Evolutionary conservation across 2,113 vertebrate species (phyloP), one percentile per base, ranked within the genome.

Genomic region (Phalacrocorax brasilianus): DNA sequence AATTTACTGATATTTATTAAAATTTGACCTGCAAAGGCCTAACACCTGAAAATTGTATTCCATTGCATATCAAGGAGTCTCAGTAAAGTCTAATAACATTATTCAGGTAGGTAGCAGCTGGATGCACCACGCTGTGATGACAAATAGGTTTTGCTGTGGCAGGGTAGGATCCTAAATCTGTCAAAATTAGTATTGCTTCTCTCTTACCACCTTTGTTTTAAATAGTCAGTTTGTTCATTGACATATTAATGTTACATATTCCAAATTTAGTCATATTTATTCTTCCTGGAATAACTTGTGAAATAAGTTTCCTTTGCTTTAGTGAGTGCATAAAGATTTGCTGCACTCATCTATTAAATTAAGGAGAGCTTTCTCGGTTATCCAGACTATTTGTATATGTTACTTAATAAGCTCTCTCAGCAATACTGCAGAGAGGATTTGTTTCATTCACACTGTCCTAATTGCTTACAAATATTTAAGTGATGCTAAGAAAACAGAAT

Each of bases 401-500:
- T 91, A 30, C 58, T 87, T 62, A 74, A 94, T 75, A 78, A 84
- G 18, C 27, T 58, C 6, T 1, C 40, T 66, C 30, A 67, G 28
- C 70, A 88, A 62, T 53, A 70, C 13, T 27, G 14, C 7, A 50
- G 17, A 71, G 42, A 73, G 5, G 17, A 68, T 77, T 76, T 85
- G 74, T 93, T n/a, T 70, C 32, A 95, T 56, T 93, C 72, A 91
- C 52, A 85, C 14, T 85, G 83, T 49, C 61, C 30, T 66, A 93
- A 97, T 82, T 91, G 85, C 68, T 94, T 80, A 86, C 26, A 91
- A 96, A 56, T 80, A 95, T 49, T 89, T 52, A 50, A 86, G 4
- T 20, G 24, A 91, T 53, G 44, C 17, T 65, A 93, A 81, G 62
- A 94, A 81, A 95, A 81, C 24, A 63, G 20, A 77, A 1, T 71